Percentiles rank a stretch among this genome's conserved stretches.
Evolutionary conservation across 2,888 invertebrate genomes (phyloP).

Genomic region (Chrysina gloriosa): DNA sequence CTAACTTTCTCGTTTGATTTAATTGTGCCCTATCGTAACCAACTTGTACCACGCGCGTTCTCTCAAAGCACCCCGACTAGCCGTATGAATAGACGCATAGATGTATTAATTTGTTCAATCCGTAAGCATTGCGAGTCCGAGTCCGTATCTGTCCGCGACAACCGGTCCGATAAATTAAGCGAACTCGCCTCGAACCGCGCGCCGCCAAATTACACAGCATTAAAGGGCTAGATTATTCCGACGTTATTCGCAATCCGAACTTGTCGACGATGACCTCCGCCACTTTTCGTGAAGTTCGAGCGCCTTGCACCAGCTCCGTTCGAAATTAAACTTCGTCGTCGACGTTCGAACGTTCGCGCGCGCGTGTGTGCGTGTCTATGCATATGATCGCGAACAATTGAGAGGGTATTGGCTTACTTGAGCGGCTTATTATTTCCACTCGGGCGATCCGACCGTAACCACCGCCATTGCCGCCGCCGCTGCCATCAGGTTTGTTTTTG

Average conservation of each 20-base stretch:
- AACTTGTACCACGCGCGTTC: too few relatives aligned
- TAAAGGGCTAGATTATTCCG: not conserved
- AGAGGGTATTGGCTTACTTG: slow-evolving; percentile 27
- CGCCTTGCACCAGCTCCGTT: not conserved
- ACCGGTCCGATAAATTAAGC: too few relatives aligned
- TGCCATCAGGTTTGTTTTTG: slow-evolving; percentile 19
- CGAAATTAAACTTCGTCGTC: slow-evolving; percentile 17
- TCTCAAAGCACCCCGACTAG: too few relatives aligned
- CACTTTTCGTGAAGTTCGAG: too few relatives aligned
- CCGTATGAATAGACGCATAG: too few relatives aligned
- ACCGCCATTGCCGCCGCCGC: not conserved
- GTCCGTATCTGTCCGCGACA: too few relatives aligned
- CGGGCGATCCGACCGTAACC: slow-evolving; percentile 14
- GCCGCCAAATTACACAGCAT: not conserved
- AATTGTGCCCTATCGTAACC: too few relatives aligned
- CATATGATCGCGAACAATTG: slow-evolving; percentile 31
- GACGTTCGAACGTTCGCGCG: not conserved
- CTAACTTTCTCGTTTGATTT: too few relatives aligned
- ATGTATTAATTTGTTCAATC: too few relatives aligned
- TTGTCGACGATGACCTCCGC: slow-evolving; percentile 3
- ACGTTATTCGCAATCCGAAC: not conserved
- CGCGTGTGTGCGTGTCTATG: not conserved
- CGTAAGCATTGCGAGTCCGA: too few relatives aligned
- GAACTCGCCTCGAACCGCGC: too few relatives aligned
- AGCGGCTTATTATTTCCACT: slow-evolving; percentile 30